phyloP scores from a whole-genome alignment of 2,797 vertebrate species.

The Acanthopagrus latus region DNA sequence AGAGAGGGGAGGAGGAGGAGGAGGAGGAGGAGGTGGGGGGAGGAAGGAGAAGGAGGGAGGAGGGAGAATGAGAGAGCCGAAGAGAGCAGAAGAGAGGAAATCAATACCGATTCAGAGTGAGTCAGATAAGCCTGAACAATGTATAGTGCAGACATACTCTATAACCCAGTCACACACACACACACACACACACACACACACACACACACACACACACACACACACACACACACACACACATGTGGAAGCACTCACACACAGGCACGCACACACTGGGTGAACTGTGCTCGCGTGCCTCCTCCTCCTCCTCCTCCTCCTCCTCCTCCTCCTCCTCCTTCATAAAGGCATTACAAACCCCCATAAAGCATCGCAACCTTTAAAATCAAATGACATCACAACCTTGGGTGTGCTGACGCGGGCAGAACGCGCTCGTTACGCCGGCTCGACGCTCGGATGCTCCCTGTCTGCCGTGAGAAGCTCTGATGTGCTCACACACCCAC shows the following conservation, averaged over 20 bases:
- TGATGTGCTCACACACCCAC: slow-evolving; percentile 7
- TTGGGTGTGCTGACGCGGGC: slow-evolving; percentile 84
- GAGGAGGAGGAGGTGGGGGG: slow-evolving; percentile 39
- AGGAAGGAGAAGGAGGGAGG: slow-evolving; percentile 27
- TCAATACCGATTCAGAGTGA: slow-evolving; percentile 90
- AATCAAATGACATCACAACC: slow-evolving; percentile 84
- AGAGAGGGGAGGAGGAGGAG: slow-evolving; percentile 35
- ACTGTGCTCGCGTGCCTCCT: slow-evolving; percentile 56
- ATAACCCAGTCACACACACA: slow-evolving; percentile 83
- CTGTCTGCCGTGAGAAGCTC: slow-evolving; percentile 65
- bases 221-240: slow-evolving; percentile 33
- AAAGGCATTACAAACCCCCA: slow-evolving; percentile 81
- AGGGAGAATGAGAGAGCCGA: slow-evolving; percentile 73
- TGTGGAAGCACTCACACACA: slow-evolving; percentile 39
- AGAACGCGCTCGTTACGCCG: slow-evolving; percentile 77
- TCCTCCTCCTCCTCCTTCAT: slow-evolving; percentile 48
- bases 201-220: slow-evolving; percentile 48
- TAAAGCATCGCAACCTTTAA: slow-evolving; percentile 84
- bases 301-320: no score
- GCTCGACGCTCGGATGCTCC: slow-evolving; percentile 68
- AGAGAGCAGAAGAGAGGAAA: slow-evolving; percentile 87
- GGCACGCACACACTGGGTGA: slow-evolving; percentile 34
- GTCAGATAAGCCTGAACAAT: slow-evolving; percentile 90
- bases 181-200: slow-evolving; percentile 41
- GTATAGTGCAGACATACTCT: slow-evolving; percentile 87